Base-by-base conservation (phyloP, 2,797 vertebrate genomes). In the Chelonia mydas region DNA sequence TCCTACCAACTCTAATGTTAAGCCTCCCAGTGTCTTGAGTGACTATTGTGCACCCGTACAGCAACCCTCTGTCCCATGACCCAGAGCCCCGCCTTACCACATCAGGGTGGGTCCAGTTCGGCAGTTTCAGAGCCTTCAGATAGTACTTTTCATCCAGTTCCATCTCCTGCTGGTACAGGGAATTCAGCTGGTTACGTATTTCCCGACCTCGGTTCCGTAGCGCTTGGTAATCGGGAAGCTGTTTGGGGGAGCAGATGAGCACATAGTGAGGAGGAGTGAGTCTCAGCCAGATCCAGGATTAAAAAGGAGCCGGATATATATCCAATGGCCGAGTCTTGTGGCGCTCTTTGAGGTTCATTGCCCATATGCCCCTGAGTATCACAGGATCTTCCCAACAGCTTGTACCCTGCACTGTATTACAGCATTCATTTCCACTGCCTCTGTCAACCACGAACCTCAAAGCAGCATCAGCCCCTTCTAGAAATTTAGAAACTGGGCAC, bases 31-130 rank as follows among this genome's bases (percentile, higher is more conserved):
- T 11, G 5, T 72, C 59, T 61, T 21, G 33, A 37, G 19, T 72
- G 68, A 41, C 21, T 41, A 23, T 6, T 11, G 65, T 5, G 17
- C 33, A 33, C 65, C n/a, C n/a, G 3, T 19, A n/a, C 19, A 37
- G 19, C 10, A 72, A 25, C 37, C 10, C 68, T 37, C 65, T 72
- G 68, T 23, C n/a, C 68, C 19, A 10, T 37, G 37, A 41, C 3
- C 2, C 79, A 17, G 3, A 61, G 2, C 1, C 1, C 1, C 21
- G 3, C 28, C 28, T 98, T 94, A 99, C 99, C 98, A 98, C 98
- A 19, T 98, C 98, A 0, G 99, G 99, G 95, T 99, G 99, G 33
- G 99, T 98, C 94, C 93, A 95, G 98, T 99, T 99, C 90, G 99
- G 99, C 78, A 99, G 97, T 50, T 92, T 97, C 68, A 99, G 98